Evolutionary conservation across 2,888 invertebrate genomes (phyloP), one percentile per base, ranked within the genome.

Genomic region (Hartigia nigra): DNA sequence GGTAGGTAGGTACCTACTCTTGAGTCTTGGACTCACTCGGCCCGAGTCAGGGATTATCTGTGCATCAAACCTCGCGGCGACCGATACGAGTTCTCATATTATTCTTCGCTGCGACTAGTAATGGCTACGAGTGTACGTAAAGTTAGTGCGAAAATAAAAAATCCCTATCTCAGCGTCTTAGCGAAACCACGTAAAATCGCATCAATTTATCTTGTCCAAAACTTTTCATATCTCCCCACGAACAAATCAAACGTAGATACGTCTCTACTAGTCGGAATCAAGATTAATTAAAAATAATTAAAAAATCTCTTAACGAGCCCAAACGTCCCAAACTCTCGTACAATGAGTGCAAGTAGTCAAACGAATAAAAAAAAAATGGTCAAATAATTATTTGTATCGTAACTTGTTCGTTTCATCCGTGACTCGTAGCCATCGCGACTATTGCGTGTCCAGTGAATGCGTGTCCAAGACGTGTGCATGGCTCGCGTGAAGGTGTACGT

Each of bases 1-100:
- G 80, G 82, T 84, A 39, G 80, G 82, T 84, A 39, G 79, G 79
- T 75, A 79, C 77, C 79, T 79, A 77, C 79, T 75, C 75, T 75
- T 75, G 35, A 37, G 75, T 75, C 75, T 75, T 75, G 75, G 75
- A 37, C 75, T 79, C 79, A 79, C 79, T 77, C 74, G 79, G 79
- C 77, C 75, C 79, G 77, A 79, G 77, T 79, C 79, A 76, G 74
- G 79, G 79, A 77, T 74, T 77, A 79, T 80, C 78, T 80, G 78
- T 76, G 80, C 76, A 80, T 80, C 76, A 76, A 80, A 78, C 78
- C 80, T 79, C 79, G 79, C 79, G 79, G 79, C 80, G 76, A 80
- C 80, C 80, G 78, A 78, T 78, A 78, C 76, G 80, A 76, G 80
- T 76, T 76, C 76, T 78, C 76, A 77, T 75, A 80, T 76, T 78